Conservation (phyloP, 2,113 vertebrate species). For the Hymenochirus boettgeri region DNA sequence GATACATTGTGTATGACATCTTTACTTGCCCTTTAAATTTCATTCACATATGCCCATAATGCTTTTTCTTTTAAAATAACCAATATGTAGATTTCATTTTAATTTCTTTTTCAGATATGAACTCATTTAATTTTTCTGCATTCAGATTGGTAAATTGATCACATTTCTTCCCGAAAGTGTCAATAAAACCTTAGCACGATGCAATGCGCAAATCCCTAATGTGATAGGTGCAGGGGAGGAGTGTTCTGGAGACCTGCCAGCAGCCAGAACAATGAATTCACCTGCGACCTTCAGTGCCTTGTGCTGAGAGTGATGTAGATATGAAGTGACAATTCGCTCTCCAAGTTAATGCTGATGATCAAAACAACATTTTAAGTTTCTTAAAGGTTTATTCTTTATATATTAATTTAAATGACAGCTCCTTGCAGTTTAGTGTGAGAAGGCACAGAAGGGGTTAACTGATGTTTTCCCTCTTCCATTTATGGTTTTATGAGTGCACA, state of each 20-base stretch:
- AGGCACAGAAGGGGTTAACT: background rate
- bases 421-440: too few relatives aligned
- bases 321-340: too few relatives aligned
- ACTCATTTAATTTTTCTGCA: background rate
- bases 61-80: too few relatives aligned
- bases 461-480: background rate
- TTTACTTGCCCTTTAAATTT: too few relatives aligned
- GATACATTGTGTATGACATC: too few relatives aligned
- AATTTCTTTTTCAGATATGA: background rate
- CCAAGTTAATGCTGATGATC: too few relatives aligned
- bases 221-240: constrained; percentile 19
- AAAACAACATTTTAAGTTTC: too few relatives aligned
- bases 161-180: constrained; percentile 39
- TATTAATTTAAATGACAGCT: too few relatives aligned
- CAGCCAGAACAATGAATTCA: constrained; percentile 18
- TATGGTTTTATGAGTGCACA: background rate
- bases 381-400: too few relatives aligned
- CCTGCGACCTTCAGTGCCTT: constrained; percentile 28
- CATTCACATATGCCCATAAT: too few relatives aligned
- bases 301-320: too few relatives aligned
- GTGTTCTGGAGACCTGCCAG: constrained; percentile 22
- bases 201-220: constrained; percentile 31
- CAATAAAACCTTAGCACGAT: constrained; percentile 33
- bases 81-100: background rate
- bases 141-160: constrained; percentile 29